Evolutionary conservation across 2,797 vertebrate genomes (phyloP).

Genomic region (Steatocranus sp.): DNA sequence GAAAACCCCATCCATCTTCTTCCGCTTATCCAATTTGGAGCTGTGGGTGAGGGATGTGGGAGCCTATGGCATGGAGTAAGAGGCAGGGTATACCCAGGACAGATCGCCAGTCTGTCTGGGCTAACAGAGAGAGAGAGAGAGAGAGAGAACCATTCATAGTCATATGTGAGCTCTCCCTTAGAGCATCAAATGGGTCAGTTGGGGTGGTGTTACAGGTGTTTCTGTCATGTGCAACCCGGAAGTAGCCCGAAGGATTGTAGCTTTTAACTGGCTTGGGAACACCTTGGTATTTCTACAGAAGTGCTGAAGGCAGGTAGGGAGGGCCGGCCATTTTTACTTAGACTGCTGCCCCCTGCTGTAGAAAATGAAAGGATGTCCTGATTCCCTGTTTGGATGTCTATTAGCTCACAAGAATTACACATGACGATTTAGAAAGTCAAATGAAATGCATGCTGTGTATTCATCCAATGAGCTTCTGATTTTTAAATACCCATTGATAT

Average conservation of each 20-base stretch:
- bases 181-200: not conserved
- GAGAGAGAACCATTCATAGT: not conserved
- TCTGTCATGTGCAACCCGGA: not conserved
- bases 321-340: not conserved
- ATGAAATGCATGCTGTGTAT: not conserved
- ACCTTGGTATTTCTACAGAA: not conserved
- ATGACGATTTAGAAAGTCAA: not conserved
- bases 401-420: not conserved
- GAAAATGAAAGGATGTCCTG: not conserved
- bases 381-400: not conserved
- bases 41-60: not conserved
- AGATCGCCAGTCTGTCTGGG: not conserved
- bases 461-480: not conserved
- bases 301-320: not conserved
- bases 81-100: not conserved
- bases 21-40: not conserved
- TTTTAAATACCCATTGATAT: not conserved
- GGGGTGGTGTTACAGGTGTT: not conserved
- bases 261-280: not conserved
- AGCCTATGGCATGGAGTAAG: not conserved
- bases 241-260: accelerated
- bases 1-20: not conserved
- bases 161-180: accelerated
- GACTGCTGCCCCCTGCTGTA: not conserved
- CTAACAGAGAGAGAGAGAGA: not conserved